Evolutionary conservation across 2,797 vertebrate species (phyloP).

Genomic region (Cercopithecus diana): DNA sequence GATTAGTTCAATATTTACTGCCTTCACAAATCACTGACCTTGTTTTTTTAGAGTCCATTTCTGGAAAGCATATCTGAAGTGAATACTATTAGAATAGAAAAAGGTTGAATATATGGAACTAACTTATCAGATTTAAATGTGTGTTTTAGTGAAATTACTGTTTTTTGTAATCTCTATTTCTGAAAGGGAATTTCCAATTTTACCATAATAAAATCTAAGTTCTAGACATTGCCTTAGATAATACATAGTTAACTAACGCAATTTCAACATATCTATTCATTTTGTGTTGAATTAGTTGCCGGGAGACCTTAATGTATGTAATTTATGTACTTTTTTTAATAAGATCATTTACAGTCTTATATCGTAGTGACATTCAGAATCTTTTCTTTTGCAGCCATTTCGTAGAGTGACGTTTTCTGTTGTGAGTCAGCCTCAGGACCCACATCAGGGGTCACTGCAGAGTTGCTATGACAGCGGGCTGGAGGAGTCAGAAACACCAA

Average conservation of each 20-base stretch:
- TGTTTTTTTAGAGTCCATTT: slow-evolving; percentile 57
- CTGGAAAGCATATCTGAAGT: slow-evolving; percentile 45
- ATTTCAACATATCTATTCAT: not conserved
- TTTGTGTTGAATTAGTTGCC: slow-evolving; percentile 67
- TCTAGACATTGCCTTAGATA: not conserved
- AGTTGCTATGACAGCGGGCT: slow-evolving; percentile 99
- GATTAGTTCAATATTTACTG: slow-evolving; percentile 19
- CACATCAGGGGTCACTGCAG: slow-evolving; percentile 99
- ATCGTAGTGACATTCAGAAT: slow-evolving; percentile 95
- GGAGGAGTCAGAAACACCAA: slow-evolving; percentile 99
- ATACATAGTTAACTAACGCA: not conserved
- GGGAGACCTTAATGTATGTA: slow-evolving; percentile 73
- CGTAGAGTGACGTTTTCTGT: slow-evolving; percentile 99
- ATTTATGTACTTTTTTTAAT: slow-evolving; percentile 81
- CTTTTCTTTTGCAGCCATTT: slow-evolving; percentile 99
- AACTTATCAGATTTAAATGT: slow-evolving; percentile 11
- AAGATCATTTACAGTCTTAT: slow-evolving; percentile 76
- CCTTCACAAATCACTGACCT: slow-evolving; percentile 58
- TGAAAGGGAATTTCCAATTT: not conserved
- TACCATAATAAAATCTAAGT: not conserved
- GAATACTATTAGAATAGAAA: not conserved
- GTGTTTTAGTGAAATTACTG: slow-evolving; percentile 40
- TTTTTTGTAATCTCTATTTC: slow-evolving; percentile 35
- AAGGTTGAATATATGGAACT: not conserved
- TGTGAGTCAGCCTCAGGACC: slow-evolving; percentile 99